Base-by-base conservation (phyloP, 2,888 invertebrate species). In the Athetis lepigone region DNA sequence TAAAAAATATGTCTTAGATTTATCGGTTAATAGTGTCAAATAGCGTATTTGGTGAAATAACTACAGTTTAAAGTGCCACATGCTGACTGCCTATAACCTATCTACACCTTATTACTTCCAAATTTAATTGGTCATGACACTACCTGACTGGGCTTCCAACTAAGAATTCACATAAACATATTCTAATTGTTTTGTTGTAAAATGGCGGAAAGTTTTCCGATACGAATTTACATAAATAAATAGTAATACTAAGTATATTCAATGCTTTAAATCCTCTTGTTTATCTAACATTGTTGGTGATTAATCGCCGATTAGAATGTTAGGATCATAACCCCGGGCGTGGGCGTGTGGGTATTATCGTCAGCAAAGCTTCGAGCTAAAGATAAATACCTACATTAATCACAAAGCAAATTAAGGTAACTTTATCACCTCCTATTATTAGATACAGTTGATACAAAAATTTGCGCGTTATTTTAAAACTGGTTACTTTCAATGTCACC, bases 401-500 rank as follows among this genome's bases (percentile, higher is more conserved):
- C n/a, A n/a, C n/a, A 23, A 49, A 56, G 23, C 40, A 16, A 33
- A 29, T 39, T 56, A 36, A 29, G 39, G 39, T 50, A 46, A 47
- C 46, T 37, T 67, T 51, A 21, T 16, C 25, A 29, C 6, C 6
- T 3, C 37, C 37, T 47, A 43, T 51, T 40, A 50, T 46, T 36
- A 33, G 33, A 4, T 13, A 50, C 8, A 29, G 23, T 39, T 45
- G 4, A 33, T 50, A 36, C 27, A 49, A 16, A 21, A 27, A 37
- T 27, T 18, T 69, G 37, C 45, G 29, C 18, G 9, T 27, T 40
- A 45, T 50, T 50, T 43, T 16, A 19, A 45, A 23, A 54, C 47
- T 18, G n/a, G 6, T 45, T 11, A 21, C 63, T 52, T 55, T 75
- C 58, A 58, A 47, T 63, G 75, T 43, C 64, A 56, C 42, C 16